Evolutionary conservation across 2,797 vertebrate genomes (phyloP).

Genomic region (Micrastur ruficollis): DNA sequence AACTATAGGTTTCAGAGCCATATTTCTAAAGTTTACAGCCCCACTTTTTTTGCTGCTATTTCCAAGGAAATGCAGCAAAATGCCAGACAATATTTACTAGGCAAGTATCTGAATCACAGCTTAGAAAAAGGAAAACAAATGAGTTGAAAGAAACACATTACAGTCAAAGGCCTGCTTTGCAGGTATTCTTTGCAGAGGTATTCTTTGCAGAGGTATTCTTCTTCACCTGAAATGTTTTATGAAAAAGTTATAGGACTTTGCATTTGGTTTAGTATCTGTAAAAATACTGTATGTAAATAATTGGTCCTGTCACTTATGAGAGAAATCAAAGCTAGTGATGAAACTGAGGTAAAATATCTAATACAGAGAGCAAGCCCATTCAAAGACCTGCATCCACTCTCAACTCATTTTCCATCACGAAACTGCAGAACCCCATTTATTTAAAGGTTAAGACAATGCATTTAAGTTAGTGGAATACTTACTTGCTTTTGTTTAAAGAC

Average conservation of each 20-base stretch:
- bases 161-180: neutral
- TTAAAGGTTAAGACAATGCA: neutral
- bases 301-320: neutral
- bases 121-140: neutral
- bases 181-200: too few species aligned
- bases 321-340: neutral
- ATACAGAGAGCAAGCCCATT: neutral
- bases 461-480: neutral
- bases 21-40: neutral
- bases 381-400: neutral
- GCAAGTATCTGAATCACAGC: neutral
- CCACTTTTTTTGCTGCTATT: neutral
- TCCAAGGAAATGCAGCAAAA: conserved; percentile 1
- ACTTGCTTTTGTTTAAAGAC: neutral
- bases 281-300: neutral
- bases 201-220: neutral
- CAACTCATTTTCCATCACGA: neutral
- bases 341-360: neutral
- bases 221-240: neutral
- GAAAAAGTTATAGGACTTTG: neutral
- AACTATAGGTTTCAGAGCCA: neutral
- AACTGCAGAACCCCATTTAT: neutral
- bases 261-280: neutral
- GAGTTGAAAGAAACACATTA: neutral
- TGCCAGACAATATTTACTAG: neutral